Base-by-base conservation (phyloP, 2,797 vertebrate species). In the Todus mexicanus region DNA sequence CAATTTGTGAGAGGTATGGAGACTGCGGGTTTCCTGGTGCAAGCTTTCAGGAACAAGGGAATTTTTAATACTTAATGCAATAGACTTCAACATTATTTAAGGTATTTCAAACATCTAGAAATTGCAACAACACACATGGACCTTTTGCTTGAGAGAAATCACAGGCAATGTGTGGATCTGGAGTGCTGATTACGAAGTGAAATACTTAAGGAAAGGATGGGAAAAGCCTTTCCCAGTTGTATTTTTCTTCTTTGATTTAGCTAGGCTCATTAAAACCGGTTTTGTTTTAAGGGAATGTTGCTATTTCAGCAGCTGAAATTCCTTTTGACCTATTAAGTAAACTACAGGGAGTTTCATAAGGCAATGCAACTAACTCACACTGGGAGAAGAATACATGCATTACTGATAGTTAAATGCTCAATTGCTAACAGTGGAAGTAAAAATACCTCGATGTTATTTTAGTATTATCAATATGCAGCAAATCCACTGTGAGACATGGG, bases 271-370 rank as follows among this genome's bases (percentile, higher is more conserved):
- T 92, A 77, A 93, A 94, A 42, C n/a, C 60, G 77, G 71, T 31
- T 93, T 85, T 88, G 76, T 94, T 95, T 92, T 70, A 92, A 89
- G 42, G 61, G 38, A 89, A 26, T 0, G 5, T 27, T 82, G 38
- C 42, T 84, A 74, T 74, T 94, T 87, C 94, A 92, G 84, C 74
- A 84, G 65, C 71, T 82, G 53, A 93, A 90, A 93, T 92, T 96
- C 64, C 64, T 93, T 87, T 89, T 89, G 89, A 94, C 76, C 92
- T 90, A 77, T 74, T 95, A 96, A 94, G 86, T 93, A 96, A 94
- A 87, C 93, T 92, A 76, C 75, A 71, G 94, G 84, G 94, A 94
- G 61, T 90, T 96, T 85, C 7, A 4, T 47, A 64, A 94, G 61
- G 84, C 81, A 65, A 64, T 8, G 29, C 83, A 87, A 84, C 74